These are phyloP conservation scores for Theristus sp. DNA, from an alignment of 2,888 invertebrate species.

Conservation along the genomic window DNA sequence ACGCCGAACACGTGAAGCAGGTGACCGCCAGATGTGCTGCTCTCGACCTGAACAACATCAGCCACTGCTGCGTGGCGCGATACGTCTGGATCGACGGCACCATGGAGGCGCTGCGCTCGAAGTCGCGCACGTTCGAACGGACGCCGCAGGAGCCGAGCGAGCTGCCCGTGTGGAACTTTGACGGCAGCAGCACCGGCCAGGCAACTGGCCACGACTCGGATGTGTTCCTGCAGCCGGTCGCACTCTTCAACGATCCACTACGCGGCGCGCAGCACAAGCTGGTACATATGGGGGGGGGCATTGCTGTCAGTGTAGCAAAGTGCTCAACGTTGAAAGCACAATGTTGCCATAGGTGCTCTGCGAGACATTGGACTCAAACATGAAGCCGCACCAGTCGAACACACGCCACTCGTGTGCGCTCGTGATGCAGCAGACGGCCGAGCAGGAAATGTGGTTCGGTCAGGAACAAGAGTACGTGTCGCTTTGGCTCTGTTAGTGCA, in stretches of 20 bases:
- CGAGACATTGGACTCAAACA: slow-evolving; percentile 16
- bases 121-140: slow-evolving; percentile 53
- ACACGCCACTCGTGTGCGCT: slow-evolving; percentile 30
- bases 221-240: slow-evolving; percentile 68
- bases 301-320: not conserved
- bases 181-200: slow-evolving; percentile 33
- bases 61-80: too few relatives aligned
- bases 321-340: not conserved
- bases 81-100: slow-evolving; percentile 87
- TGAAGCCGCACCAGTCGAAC: slow-evolving; percentile 25
- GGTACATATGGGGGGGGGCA: slow-evolving; percentile 45
- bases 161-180: slow-evolving; percentile 33
- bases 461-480: slow-evolving; percentile 39
- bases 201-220: slow-evolving; percentile 41
- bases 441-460: slow-evolving; percentile 35
- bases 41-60: too few relatives aligned
- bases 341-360: slow-evolving; percentile 9
- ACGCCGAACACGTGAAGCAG: too few relatives aligned
- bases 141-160: slow-evolving; percentile 18
- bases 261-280: slow-evolving; percentile 65
- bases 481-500: too few relatives aligned
- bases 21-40: too few relatives aligned
- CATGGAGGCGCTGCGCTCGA: slow-evolving; percentile 65
- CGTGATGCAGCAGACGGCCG: slow-evolving; percentile 31
- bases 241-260: slow-evolving; percentile 76